Conservation (phyloP, 2,888 invertebrate species). For the Nemoura dubitans region DNA sequence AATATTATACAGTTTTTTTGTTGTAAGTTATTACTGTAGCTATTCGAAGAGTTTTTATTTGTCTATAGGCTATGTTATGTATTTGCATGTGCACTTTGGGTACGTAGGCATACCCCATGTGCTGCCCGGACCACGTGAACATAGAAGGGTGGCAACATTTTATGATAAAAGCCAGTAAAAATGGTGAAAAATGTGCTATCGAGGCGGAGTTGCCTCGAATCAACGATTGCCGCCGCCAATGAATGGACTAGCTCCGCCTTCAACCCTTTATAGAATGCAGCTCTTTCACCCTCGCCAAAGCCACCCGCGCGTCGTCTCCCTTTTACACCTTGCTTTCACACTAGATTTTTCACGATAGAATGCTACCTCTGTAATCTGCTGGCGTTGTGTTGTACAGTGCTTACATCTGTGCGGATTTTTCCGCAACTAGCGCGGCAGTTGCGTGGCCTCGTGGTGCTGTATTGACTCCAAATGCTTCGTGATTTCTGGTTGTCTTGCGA, state of each 20-base stretch:
- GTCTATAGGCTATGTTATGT: constrained; percentile 33
- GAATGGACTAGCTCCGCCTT: constrained; percentile 39
- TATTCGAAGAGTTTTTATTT: constrained; percentile 32
- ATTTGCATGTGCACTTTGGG: not conserved
- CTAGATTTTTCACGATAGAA: constrained; percentile 37
- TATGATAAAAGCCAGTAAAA: constrained; percentile 49
- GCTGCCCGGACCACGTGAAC: not conserved
- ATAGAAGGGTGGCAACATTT: constrained; percentile 43
- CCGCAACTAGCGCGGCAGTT: not conserved
- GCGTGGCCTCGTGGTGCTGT: not conserved
- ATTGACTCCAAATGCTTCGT: not conserved
- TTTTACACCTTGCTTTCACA: constrained; percentile 30
- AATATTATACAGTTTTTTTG: constrained; percentile 35
- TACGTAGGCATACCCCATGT: constrained; percentile 22
- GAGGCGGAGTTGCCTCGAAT: constrained; percentile 49
- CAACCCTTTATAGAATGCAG: constrained; percentile 17
- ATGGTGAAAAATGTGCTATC: constrained; percentile 50
- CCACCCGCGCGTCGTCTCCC: constrained; percentile 8
- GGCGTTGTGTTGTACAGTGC: constrained; percentile 29
- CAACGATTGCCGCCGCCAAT: constrained; percentile 40
- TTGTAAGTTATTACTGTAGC: constrained; percentile 3
- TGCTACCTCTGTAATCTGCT: constrained; percentile 27
- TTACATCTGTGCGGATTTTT: constrained; percentile 17
- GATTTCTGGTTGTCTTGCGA: not conserved
- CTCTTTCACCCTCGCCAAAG: not conserved